Percentiles rank a stretch among this genome's conserved stretches.
Conservation (phyloP, 2,888 invertebrate species). For the Thera obeliscata region DNA sequence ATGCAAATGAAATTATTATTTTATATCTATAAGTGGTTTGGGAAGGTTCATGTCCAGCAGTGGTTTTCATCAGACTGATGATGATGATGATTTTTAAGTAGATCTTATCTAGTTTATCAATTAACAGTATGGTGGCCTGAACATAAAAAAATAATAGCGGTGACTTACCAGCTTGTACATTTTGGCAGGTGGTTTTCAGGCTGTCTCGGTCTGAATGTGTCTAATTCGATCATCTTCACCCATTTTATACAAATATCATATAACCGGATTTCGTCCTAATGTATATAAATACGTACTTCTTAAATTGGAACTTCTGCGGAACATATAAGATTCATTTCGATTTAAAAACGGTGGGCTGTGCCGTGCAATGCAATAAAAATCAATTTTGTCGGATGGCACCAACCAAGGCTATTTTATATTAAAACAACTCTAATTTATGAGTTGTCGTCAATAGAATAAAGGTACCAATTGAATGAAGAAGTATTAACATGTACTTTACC, state of each 20-base stretch:
- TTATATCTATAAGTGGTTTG: no score
- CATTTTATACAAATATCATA: constrained; percentile 45
- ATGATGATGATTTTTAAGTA: no score
- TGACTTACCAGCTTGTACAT: constrained; percentile 49
- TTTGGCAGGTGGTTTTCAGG: constrained; percentile 43
- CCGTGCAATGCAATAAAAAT: constrained; percentile 48
- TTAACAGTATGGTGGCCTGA: no score
- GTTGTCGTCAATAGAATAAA: constrained; percentile 29
- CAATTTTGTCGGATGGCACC: constrained; percentile 42
- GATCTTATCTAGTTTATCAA: no score
- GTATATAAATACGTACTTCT: constrained; percentile 31
- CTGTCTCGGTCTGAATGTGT: constrained; percentile 46
- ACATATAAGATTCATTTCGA: constrained; percentile 44
- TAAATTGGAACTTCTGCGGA: constrained; percentile 40
- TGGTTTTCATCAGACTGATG: no score
- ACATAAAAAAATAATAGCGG: background rate
- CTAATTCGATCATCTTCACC: constrained; percentile 36
- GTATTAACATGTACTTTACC: background rate
- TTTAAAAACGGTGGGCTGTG: constrained; percentile 29
- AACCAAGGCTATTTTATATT: constrained; percentile 40
- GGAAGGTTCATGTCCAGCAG: no score
- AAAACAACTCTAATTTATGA: constrained; percentile 44
- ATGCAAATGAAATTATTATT: no score
- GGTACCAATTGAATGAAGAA: constrained; percentile 29
- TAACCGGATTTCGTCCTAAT: constrained; percentile 45